Conservation (phyloP, 2,113 vertebrate genomes). For the Chiloscyllium plagiosum region DNA sequence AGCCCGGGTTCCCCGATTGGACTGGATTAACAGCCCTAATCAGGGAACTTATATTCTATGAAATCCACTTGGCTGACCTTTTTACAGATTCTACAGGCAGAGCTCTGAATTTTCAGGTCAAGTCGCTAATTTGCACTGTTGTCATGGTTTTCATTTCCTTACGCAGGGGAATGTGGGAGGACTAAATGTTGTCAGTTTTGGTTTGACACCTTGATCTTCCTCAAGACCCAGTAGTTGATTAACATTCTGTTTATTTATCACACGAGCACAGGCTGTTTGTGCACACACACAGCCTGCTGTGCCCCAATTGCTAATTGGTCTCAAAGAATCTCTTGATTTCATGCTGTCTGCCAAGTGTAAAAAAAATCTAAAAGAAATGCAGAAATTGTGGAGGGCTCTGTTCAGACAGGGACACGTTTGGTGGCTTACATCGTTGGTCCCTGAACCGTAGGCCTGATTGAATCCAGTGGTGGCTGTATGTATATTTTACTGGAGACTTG, state of each 20-base stretch:
- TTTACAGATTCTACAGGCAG: too few species aligned
- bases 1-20: too few species aligned
- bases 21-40: too few species aligned
- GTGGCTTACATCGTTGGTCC: neutral
- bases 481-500: neutral
- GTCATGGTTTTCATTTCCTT: neutral
- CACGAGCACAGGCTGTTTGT: conserved; percentile 66
- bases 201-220: conserved; percentile 38
- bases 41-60: too few species aligned
- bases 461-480: neutral
- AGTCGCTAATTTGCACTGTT: neutral
- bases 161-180: neutral
- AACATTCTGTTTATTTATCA: conserved; percentile 76
- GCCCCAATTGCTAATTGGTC: conserved; percentile 72
- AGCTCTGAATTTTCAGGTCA: neutral
- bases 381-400: conserved; percentile 54
- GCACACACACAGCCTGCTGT: conserved; percentile 65
- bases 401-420: neutral
- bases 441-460: neutral
- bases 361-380: conserved; percentile 60
- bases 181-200: neutral
- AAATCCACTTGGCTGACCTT: too few species aligned
- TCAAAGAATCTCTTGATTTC: conserved; percentile 74
- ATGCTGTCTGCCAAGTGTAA: conserved; percentile 56
- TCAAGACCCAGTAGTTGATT: conserved; percentile 64